A percentile compares a stretch with the other conserved stretches of the same genome.
Evolutionary conservation across 2,888 invertebrate species (phyloP).

Genomic region (Pollenia labialis): DNA sequence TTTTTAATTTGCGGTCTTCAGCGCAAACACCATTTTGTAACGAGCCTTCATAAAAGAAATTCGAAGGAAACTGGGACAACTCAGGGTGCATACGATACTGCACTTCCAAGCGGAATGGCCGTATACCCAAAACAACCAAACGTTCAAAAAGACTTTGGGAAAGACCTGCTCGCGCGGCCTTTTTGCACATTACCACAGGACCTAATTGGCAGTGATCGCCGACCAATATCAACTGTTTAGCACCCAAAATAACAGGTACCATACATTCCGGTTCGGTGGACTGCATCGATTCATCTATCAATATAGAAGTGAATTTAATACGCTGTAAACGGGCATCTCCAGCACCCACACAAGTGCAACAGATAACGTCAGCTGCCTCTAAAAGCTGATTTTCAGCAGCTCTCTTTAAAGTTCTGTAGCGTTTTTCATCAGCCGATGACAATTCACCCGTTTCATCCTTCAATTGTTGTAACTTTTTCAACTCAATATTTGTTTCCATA

Average conservation of each 20-base stretch:
- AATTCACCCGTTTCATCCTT: slow-evolving; percentile 99
- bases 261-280: slow-evolving; percentile 99
- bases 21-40: slow-evolving; percentile 99
- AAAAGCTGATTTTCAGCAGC: slow-evolving; percentile 95
- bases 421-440: slow-evolving; percentile 96
- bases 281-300: slow-evolving; percentile 99
- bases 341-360: slow-evolving; percentile 99
- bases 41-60: slow-evolving; percentile 99
- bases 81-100: slow-evolving; percentile 99
- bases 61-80: slow-evolving; percentile 98
- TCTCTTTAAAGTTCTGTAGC: slow-evolving; percentile 95
- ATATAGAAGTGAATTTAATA: slow-evolving; percentile 97
- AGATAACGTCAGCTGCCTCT: slow-evolving; percentile 99
- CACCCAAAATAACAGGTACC: slow-evolving; percentile 99
- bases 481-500: slow-evolving; percentile 95
- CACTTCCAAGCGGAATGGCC: slow-evolving; percentile 98
- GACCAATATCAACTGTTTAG: slow-evolving; percentile 97
- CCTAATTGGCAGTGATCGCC: slow-evolving; percentile 99
- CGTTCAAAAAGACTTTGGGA: slow-evolving; percentile 99
- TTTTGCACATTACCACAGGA: slow-evolving; percentile 99
- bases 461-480: slow-evolving; percentile 96
- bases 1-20: slow-evolving; percentile 95
- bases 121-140: slow-evolving; percentile 97
- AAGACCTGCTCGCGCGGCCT: slow-evolving; percentile 98
- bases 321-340: slow-evolving; percentile 97